Evolutionary conservation across 2,797 vertebrate species (phyloP), one percentile per base, ranked within the genome.

Genomic region (Moxostoma hubbsi): DNA sequence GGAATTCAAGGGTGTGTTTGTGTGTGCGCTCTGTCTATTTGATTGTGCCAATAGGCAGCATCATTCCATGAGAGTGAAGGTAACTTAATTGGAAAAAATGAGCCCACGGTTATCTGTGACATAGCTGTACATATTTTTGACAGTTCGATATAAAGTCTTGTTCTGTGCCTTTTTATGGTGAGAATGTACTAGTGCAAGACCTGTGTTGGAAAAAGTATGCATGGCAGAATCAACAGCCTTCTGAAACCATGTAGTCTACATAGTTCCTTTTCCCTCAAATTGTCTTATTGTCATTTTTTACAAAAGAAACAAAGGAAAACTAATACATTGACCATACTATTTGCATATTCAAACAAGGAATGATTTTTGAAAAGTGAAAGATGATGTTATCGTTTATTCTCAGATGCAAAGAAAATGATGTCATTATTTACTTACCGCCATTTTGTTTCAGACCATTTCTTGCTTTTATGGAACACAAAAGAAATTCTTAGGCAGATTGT

Each of bases 61-160:
- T 65, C 43, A 58, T 79, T 73, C 45, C 53, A 73, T 53, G 2
- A 72, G 61, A 72, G 61, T 72, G 51, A 72, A 65, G 59, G 16
- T 43, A 72, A 65, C 43, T 15, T 79, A 71, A 72, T 71, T 72
- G 70, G 59, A 68, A 71, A 55, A 78, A 63, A 78, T 2, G 9
- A 79, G 77, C 68, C 77, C 59, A 64, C 49, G 68, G 77, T 72
- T 79, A 64, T 64, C 58, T 9, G 45, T 64, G 50, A 72, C 16
- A 15, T 15, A 12, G 5, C 43, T 53, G 47, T 62, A 77, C 58
- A 61, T 53, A 61, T 69, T 73, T 70, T 12, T 63, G 66, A 71
- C 67, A 70, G 49, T 46, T 62, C 71, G 43, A 70, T 78, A 46
- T 55, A 77, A 61, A 69, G 24, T 9, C n/a, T 63, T 7, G 6